A percentile compares a stretch with the other conserved stretches of the same genome.
phyloP scores from a whole-genome alignment of 2,888 invertebrate genomes.

The Ecliptopera silaceata region DNA sequence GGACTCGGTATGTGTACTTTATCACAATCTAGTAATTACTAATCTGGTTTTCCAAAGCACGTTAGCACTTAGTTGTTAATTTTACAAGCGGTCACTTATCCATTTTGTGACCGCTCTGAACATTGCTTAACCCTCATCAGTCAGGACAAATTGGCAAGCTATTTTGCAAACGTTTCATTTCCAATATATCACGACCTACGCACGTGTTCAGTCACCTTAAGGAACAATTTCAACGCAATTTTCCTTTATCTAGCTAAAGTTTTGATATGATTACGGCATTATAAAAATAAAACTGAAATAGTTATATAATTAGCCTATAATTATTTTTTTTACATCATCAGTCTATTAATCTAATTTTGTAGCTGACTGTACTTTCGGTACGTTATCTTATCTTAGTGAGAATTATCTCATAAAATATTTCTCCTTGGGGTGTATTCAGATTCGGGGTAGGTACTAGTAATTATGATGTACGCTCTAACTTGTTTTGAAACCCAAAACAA shows the following conservation, averaged over 20 bases:
- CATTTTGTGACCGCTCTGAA: neutral
- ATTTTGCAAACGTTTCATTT: neutral
- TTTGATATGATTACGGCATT: too few relatives aligned
- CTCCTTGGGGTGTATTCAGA: slow-evolving; percentile 20
- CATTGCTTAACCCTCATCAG: neutral
- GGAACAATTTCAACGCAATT: too few relatives aligned
- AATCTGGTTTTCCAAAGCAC: neutral
- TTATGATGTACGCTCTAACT: slow-evolving; percentile 27
- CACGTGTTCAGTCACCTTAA: too few relatives aligned
- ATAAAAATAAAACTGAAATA: too few relatives aligned
- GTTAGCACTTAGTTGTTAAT: neutral
- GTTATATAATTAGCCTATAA: too few relatives aligned
- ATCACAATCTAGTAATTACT: neutral
- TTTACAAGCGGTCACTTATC: neutral
- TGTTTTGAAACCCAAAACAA: slow-evolving; percentile 25
- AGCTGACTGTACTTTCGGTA: neutral
- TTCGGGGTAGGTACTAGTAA: slow-evolving; percentile 21
- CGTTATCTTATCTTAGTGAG: neutral
- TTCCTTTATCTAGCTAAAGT: too few relatives aligned
- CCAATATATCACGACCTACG: neutral
- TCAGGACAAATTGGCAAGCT: neutral
- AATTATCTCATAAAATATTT: slow-evolving; percentile 23
- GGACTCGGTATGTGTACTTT: too few relatives aligned
- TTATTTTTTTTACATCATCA: too few relatives aligned
- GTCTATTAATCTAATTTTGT: neutral